phyloP scores from a whole-genome alignment of 23 tunicate genomes.

The Oikopleura albicans region DNA sequence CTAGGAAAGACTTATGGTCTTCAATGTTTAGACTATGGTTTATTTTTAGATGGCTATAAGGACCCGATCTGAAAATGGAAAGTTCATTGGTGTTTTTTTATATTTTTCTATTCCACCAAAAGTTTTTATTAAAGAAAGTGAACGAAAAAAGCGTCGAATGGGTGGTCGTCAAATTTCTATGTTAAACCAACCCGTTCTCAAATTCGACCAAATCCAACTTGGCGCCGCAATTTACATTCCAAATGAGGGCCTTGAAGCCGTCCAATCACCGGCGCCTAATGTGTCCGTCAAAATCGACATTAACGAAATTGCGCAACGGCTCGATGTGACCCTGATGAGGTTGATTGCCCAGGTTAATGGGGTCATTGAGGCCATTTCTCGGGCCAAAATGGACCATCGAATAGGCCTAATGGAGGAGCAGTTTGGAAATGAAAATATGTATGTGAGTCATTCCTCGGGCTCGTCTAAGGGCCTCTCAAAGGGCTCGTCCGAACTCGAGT shows the following conservation, averaged over 20 bases:
- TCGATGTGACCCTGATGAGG: neutral
- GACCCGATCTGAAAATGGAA: too few species aligned
- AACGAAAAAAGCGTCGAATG: constrained; percentile 7
- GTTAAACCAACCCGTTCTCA: constrained; percentile 9
- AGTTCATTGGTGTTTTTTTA: too few species aligned
- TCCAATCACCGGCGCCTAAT: neutral
- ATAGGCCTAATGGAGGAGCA: constrained; percentile 6
- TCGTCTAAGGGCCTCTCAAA: neutral
- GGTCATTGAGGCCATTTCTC: neutral
- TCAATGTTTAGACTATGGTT: too few species aligned
- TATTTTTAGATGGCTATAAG: too few species aligned
- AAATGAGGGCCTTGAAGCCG: neutral
- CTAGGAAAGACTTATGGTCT: too few species aligned
- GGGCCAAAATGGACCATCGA: constrained; percentile 17
- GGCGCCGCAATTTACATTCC: neutral
- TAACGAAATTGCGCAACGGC: neutral
- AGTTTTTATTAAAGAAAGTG: constrained; percentile 15
- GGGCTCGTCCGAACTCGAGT: neutral
- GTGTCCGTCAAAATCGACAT: neutral
- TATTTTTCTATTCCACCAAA: neutral
- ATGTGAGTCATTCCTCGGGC: neutral
- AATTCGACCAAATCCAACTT: constrained; percentile 8
- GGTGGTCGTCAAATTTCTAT: neutral
- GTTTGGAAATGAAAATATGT: neutral
- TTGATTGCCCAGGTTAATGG: neutral